phyloP scores from a whole-genome alignment of 2,888 invertebrate species.

The Isoperla grammatica region DNA sequence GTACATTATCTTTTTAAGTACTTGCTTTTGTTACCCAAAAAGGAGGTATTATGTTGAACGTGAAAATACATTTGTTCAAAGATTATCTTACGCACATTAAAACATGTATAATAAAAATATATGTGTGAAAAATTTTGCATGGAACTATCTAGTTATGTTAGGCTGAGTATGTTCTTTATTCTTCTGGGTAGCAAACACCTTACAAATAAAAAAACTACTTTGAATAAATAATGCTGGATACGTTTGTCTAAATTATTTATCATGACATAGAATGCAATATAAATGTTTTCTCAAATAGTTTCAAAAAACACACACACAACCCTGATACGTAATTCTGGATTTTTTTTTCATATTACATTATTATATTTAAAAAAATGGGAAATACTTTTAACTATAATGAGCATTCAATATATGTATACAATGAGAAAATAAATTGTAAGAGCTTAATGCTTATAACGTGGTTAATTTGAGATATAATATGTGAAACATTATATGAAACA shows the following conservation, averaged over 20 bases:
- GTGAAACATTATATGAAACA: no score
- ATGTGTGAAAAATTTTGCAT: slow-evolving; percentile 36
- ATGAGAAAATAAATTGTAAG: no score
- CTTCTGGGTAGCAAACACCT: slow-evolving; percentile 32
- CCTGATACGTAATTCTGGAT: slow-evolving; percentile 33
- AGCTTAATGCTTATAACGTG: no score
- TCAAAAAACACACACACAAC: slow-evolving; percentile 33
- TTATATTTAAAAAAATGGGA: slow-evolving; percentile 25
- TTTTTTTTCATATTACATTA: slow-evolving; percentile 21
- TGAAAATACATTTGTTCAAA: slow-evolving; percentile 35
- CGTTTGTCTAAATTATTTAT: slow-evolving; percentile 5
- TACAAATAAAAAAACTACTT: slow-evolving; percentile 33
- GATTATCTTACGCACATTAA: slow-evolving; percentile 36
- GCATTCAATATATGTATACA: slow-evolving; percentile 26
- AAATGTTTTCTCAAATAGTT: slow-evolving; percentile 31
- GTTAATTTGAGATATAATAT: no score
- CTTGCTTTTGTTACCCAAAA: slow-evolving; percentile 33
- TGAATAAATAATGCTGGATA: neutral
- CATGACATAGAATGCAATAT: slow-evolving; percentile 20
- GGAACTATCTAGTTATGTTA: slow-evolving; percentile 33
- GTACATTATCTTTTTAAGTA: slow-evolving; percentile 34
- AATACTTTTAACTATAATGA: slow-evolving; percentile 23
- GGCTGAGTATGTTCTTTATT: slow-evolving; percentile 33
- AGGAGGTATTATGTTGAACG: slow-evolving; percentile 35
- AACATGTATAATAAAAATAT: slow-evolving; percentile 36